Base-by-base conservation (phyloP, 2,797 vertebrate genomes). In the Taenioides sp. region DNA sequence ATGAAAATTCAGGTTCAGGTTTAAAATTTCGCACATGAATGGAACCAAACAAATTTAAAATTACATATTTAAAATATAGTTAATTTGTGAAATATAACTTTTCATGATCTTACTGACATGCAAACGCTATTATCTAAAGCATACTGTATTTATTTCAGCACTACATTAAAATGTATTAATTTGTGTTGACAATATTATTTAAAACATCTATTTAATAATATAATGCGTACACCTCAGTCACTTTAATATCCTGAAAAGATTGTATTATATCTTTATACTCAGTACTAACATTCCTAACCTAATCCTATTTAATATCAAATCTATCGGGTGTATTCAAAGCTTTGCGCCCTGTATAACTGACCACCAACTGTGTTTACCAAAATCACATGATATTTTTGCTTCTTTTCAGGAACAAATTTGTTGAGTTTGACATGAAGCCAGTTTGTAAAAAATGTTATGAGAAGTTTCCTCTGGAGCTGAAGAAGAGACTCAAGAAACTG, bases 351-450 rank as follows among this genome's bases (percentile, higher is more conserved):
- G 4, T 43, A 11, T 22, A n/a, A 63, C 1, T n/a, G 59, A 20
- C 34, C 61, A 7, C 4, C 34, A n/a, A 4, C 37, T 11, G 3
- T 22, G 2, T 40, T 40, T 62, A 4, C 7, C 28, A n/a, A 23
- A 63, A 49, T 17, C 22, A 80, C 20, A 7, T 62, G 0, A 0
- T 66, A 49, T 63, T 9, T 65, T 43, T 62, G 7, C 27, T 37
- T 75, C 22, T 82, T 83, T 80, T 74, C 90, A 99, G 98, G 93
- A 99, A 98, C 95, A 99, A 99, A 91, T 99, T 99, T 93, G 98
- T 99, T 88, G 98, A 99, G 90, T 99, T 99, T 93, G 98, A 99
- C 92, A 99, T 99, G 98, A 99, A 99, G 86, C 98, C 98, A 4
- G 97, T 99, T 86, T 99, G 98, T 92, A 99, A 98, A 94, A 99